Evolutionary conservation across 2,888 invertebrate genomes (phyloP).

Genomic region (Pemphredon lugubris): DNA sequence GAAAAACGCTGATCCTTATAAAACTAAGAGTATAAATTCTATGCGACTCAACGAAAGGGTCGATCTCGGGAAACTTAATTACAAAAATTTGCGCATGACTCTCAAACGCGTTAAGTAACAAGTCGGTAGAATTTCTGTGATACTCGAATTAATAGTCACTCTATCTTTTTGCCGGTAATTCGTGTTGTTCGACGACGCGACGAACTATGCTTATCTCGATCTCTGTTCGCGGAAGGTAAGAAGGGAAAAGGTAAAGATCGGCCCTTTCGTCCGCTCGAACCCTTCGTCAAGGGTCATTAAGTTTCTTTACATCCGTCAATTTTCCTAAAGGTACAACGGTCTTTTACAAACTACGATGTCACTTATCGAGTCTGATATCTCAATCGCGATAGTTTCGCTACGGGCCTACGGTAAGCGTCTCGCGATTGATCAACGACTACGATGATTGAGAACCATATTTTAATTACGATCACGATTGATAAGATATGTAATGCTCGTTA

Average conservation of each 20-base stretch:
- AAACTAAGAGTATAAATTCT: constrained; percentile 51
- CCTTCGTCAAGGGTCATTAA: neutral
- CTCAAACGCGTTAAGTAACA: too few relatives aligned
- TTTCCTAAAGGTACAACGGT: constrained; percentile 50
- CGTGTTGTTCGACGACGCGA: too few relatives aligned
- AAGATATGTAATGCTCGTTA: constrained; percentile 14
- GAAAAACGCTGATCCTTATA: constrained; percentile 56
- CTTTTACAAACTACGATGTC: constrained; percentile 32
- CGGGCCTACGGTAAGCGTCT: constrained; percentile 13
- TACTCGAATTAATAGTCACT: too few relatives aligned
- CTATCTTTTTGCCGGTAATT: too few relatives aligned
- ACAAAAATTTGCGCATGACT: neutral
- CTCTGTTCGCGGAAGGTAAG: too few relatives aligned
- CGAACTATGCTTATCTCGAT: neutral
- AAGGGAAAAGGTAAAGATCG: constrained; percentile 25
- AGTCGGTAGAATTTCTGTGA: too few relatives aligned
- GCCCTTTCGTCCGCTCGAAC: constrained; percentile 15
- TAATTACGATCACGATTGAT: constrained; percentile 15
- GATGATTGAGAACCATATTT: constrained; percentile 15
- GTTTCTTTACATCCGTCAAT: constrained; percentile 26
- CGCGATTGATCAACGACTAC: neutral
- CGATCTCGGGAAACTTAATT: constrained; percentile 22
- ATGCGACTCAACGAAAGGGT: constrained; percentile 31
- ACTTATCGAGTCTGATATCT: constrained; percentile 16
- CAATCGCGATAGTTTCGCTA: constrained; percentile 6